Percentiles rank a stretch among this genome's conserved stretches.
Evolutionary conservation across 37 sponge, comb jelly and placozoan species (phyloP).

Genomic region (Diacarnus erythraeanus): DNA sequence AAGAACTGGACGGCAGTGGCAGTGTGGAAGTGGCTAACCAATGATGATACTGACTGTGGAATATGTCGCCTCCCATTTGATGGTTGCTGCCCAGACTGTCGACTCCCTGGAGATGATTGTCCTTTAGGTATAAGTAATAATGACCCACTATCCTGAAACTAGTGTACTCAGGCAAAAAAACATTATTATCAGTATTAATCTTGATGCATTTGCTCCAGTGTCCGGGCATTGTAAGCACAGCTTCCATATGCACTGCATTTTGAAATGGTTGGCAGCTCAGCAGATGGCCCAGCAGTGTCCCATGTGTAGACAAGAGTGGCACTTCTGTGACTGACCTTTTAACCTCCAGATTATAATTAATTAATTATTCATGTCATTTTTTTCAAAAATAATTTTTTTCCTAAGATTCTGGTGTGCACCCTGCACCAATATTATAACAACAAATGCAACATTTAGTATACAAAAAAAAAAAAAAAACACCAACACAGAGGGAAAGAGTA

Average conservation of each 20-base stretch:
- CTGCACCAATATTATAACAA: no score
- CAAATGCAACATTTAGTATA: no score
- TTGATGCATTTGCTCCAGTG: slow-evolving; percentile 61
- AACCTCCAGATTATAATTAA: neutral
- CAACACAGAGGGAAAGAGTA: no score
- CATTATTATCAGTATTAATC: no score
- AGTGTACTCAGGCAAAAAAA: no score
- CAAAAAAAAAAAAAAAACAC: no score
- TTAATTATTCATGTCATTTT: no score
- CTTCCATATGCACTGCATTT: slow-evolving; percentile 97
- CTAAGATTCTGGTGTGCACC: no score
- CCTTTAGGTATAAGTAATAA: slow-evolving; percentile 58
- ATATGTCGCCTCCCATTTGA: slow-evolving; percentile 95
- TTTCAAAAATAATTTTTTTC: neutral
- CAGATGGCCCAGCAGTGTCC: slow-evolving; percentile 91
- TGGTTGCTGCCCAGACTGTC: slow-evolving; percentile 93
- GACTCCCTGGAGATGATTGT: slow-evolving; percentile 94
- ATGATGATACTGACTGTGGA: slow-evolving; percentile 94
- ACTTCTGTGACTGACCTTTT: slow-evolving; percentile 58
- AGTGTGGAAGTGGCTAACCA: slow-evolving; percentile 92
- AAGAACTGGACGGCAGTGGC: slow-evolving; percentile 93
- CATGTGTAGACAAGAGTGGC: slow-evolving; percentile 96
- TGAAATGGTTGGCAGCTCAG: slow-evolving; percentile 93
- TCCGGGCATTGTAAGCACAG: slow-evolving; percentile 86
- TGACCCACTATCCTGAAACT: no score